Conservation (phyloP, 2,797 vertebrate genomes). For the Melanotaenia nigrans region DNA sequence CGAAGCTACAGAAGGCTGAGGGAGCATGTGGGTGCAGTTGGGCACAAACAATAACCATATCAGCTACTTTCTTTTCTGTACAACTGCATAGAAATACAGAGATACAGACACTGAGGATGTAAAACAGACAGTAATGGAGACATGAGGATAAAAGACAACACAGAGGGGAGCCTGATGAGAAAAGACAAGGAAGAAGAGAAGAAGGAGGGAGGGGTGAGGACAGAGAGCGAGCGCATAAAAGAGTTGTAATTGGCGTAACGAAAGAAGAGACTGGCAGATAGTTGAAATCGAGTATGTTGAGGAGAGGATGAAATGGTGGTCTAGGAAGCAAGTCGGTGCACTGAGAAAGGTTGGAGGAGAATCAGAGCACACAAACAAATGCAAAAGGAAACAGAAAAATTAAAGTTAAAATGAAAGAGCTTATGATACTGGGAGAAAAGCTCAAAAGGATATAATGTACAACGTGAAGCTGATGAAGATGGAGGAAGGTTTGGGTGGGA, state of each 20-base stretch:
- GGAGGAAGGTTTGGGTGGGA: constrained; percentile 60
- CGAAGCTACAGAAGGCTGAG: constrained; percentile 48
- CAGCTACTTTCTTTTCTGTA: constrained; percentile 22
- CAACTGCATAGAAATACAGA: constrained; percentile 36
- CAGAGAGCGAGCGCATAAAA: constrained; percentile 64
- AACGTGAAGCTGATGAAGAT: constrained; percentile 64
- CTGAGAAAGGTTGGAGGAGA: constrained; percentile 47
- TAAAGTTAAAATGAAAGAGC: constrained; percentile 21
- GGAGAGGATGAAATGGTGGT: constrained; percentile 52
- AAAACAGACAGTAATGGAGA: constrained; percentile 69
- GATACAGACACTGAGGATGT: constrained; percentile 44
- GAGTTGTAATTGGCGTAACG: constrained; percentile 74
- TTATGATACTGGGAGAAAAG: constrained; percentile 8
- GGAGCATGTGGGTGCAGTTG: constrained; percentile 29
- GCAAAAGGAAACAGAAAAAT: constrained; percentile 26
- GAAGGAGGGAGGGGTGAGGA: constrained; percentile 24
- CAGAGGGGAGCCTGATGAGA: constrained; percentile 67
- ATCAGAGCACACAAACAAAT: constrained; percentile 40
- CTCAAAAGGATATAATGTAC: constrained; percentile 13
- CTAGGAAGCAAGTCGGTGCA: constrained; percentile 30
- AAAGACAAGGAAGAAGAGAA: constrained; percentile 64
- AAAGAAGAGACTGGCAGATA: constrained; percentile 67
- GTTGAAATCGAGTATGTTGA: constrained; percentile 53
- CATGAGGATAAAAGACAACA: constrained; percentile 60
- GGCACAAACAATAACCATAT: constrained; percentile 36